Evolutionary conservation across 2,888 invertebrate species (phyloP).

Genomic region (Drosophila meridiana): DNA sequence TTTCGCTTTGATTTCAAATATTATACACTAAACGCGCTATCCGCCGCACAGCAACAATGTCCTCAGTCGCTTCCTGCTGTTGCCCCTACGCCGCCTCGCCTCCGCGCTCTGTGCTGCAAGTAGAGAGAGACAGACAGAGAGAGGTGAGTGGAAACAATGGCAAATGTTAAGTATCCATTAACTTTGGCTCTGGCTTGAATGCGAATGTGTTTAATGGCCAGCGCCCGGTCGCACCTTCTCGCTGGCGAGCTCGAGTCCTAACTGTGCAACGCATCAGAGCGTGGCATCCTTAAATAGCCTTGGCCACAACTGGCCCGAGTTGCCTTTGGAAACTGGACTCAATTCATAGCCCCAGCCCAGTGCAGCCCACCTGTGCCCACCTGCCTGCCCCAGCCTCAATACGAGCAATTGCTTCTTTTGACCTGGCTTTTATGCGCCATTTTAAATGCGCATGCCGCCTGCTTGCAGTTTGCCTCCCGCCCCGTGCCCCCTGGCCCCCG

Average conservation of each 20-base stretch:
- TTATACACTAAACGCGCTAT: slow-evolving; percentile 78
- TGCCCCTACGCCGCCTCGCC: slow-evolving; percentile 20
- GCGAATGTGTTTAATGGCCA: slow-evolving; percentile 21
- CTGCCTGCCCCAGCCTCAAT: slow-evolving; percentile 7
- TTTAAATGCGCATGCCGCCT: slow-evolving; percentile 58
- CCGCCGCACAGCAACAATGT: slow-evolving; percentile 50
- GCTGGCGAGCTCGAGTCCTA: slow-evolving; percentile 62
- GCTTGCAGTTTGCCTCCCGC: slow-evolving; percentile 11
- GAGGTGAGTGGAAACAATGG: slow-evolving; percentile 11
- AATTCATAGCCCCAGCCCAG: slow-evolving; percentile 32
- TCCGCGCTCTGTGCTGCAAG: slow-evolving; percentile 13
- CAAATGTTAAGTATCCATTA: slow-evolving; percentile 44
- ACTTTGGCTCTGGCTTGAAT: slow-evolving; percentile 15
- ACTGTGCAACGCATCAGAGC: slow-evolving; percentile 76
- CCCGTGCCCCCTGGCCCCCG: not conserved
- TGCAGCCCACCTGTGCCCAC: not conserved
- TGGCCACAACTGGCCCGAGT: slow-evolving; percentile 57
- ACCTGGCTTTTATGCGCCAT: slow-evolving; percentile 65
- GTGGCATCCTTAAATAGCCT: slow-evolving; percentile 79
- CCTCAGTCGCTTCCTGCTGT: slow-evolving; percentile 18
- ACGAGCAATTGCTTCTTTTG: slow-evolving; percentile 50
- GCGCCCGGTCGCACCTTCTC: slow-evolving; percentile 59
- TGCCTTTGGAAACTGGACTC: slow-evolving; percentile 51
- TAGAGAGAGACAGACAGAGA: not conserved
- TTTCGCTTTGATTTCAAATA: slow-evolving; percentile 84